A percentile compares a stretch with the other conserved stretches of the same genome.
These are phyloP conservation scores for Mesorhabditis belari DNA, from an alignment of 2,888 invertebrate species.

Conservation along the genomic window DNA sequence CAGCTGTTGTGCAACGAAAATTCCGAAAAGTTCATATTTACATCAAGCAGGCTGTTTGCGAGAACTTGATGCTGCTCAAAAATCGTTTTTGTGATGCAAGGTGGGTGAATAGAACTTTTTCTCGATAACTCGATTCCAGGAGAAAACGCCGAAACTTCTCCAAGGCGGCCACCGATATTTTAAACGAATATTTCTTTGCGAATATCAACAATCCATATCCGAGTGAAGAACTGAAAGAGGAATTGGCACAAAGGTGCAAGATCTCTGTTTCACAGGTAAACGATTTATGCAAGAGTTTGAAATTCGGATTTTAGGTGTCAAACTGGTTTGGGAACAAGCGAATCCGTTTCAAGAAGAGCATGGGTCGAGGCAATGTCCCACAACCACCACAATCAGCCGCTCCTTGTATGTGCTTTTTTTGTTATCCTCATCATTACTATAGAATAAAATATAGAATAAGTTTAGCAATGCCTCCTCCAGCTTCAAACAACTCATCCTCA, in stretches of 20 bases:
- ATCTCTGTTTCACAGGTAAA: slow-evolving; percentile 82
- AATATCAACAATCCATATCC: slow-evolving; percentile 98
- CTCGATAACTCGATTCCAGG: slow-evolving; percentile 46
- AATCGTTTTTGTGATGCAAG: slow-evolving; percentile 67
- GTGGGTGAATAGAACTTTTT: slow-evolving; percentile 54
- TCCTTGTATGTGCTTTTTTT: no score
- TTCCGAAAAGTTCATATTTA: slow-evolving; percentile 63
- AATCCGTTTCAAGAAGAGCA: slow-evolving; percentile 90
- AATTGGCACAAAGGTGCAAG: slow-evolving; percentile 92
- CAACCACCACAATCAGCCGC: not conserved
- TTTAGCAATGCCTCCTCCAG: no score
- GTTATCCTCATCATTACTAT: no score
- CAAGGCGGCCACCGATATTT: slow-evolving; percentile 96
- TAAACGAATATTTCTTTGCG: slow-evolving; percentile 98
- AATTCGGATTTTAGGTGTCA: slow-evolving; percentile 65
- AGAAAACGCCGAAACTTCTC: slow-evolving; percentile 92
- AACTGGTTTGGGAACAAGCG: slow-evolving; percentile 99
- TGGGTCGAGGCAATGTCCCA: not conserved
- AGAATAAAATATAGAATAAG: no score
- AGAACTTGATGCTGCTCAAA: slow-evolving; percentile 94
- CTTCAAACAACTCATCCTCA: no score
- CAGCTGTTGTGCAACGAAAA: slow-evolving; percentile 91
- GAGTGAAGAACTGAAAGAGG: slow-evolving; percentile 97
- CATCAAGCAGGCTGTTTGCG: slow-evolving; percentile 94
- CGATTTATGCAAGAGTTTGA: not conserved